A percentile compares a stretch with the other conserved stretches of the same genome.
Conservation (phyloP, 2,797 vertebrate species). For the Galagoides demidoff region DNA sequence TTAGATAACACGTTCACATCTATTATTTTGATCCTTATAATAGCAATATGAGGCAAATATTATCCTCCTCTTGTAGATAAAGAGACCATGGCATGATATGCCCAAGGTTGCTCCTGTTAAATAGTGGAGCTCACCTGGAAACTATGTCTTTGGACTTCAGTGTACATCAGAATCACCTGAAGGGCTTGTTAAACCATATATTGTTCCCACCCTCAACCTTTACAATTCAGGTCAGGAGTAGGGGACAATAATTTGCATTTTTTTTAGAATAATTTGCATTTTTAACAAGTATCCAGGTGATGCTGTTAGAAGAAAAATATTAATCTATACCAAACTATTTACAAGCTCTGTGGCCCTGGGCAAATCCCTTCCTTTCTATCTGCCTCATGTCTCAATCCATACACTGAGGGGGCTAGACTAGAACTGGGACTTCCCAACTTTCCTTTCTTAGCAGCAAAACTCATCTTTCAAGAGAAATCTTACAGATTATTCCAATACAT, state of each 20-base stretch:
- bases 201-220: background rate
- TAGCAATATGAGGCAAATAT: background rate
- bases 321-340: background rate
- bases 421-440: background rate
- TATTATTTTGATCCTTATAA: background rate
- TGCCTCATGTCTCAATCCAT: background rate
- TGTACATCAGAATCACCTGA: slow-evolving; percentile 18
- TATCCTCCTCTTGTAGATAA: background rate
- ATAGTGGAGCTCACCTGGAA: background rate
- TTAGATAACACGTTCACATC: slow-evolving; percentile 34
- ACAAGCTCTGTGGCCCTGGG: background rate
- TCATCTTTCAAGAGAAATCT: background rate
- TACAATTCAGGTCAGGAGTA: slow-evolving; percentile 4
- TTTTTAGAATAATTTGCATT: slow-evolving; percentile 8
- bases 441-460: slow-evolving; percentile 15
- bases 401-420: background rate
- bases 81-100: slow-evolving; percentile 19
- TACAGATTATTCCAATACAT: background rate
- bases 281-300: slow-evolving; percentile 31
- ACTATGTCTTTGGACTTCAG: background rate
- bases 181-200: slow-evolving; percentile 34
- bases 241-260: background rate
- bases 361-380: slow-evolving; percentile 9
- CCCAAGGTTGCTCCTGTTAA: background rate
- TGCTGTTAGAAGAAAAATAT: background rate